Evolutionary conservation across 1,140 invertebrate genomes (phyloP), one percentile per base, ranked within the genome.

Genomic region (Listronotus oregonensis): DNA sequence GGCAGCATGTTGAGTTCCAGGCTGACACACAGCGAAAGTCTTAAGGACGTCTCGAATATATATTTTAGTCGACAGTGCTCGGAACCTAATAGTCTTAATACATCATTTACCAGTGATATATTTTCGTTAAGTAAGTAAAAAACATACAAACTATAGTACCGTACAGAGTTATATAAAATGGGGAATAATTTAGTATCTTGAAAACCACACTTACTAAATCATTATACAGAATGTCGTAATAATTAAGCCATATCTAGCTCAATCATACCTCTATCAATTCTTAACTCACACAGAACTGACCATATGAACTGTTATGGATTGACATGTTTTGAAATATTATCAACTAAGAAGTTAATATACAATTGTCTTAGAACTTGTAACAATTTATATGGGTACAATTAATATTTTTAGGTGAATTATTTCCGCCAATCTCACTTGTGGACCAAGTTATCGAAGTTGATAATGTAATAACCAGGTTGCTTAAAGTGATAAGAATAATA

Each of bases 391-490:
- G 5, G 3, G 1, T 51, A 21, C 32, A 71, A 75, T 32, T 74
- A 75, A 68, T 67, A 27, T 32, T 65, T 58, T 37, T 49, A 65
- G 63, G 77, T 66, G 72, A 73, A 42, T 47, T 68, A 14, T 73
- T 75, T 39, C 76, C 74, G 62, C 78, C 81, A 11, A 76, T 81
- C 64, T 78, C 83, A 6, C 80, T 90, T 8, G 85, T 89, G 17
- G 88, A 90, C 79, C 88, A 90, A 82, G 87, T 90, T 6, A 89
- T 90, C 59, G 86, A 89, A 12, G 87, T 90, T 27, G 88, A 92
- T 78, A 88, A 88, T 78, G 79, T 90, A 12, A 84, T 92, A 6
- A 89, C 88, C 0, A 89, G 87, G 52, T 56, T 92, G 70, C 80
- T 92, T 58, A 89, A 90, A 71, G 89, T 91, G 47, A 80, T 92